Evolutionary conservation across 2,113 vertebrate species (phyloP).

Genomic region (Thomomys bottae): DNA sequence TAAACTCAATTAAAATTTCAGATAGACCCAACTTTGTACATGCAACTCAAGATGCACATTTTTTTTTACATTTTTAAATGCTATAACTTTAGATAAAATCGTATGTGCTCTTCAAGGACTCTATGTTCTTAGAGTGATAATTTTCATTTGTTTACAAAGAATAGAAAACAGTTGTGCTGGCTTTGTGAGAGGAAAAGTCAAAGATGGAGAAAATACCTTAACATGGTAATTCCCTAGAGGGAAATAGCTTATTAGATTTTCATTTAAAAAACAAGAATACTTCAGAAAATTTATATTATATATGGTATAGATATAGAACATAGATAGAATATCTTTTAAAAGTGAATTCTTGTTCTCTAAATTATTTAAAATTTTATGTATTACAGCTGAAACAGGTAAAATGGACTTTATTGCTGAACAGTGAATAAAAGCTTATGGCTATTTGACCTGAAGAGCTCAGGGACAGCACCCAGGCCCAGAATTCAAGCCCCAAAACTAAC

Average conservation of each 20-base stretch:
- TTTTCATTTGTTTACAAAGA: background rate
- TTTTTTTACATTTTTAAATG: background rate
- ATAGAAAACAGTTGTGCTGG: background rate
- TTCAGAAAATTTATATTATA: background rate
- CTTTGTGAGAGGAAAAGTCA: background rate
- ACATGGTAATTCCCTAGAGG: background rate
- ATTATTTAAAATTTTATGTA: background rate
- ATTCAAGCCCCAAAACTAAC: too few species aligned
- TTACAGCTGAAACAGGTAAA: too few species aligned
- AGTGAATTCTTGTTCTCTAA: background rate
- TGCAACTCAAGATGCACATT: background rate
- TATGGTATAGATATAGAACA: too few species aligned
- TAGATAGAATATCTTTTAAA: too few species aligned
- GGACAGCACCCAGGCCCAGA: too few species aligned
- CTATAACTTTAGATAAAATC: too few species aligned
- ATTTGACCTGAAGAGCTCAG: too few species aligned
- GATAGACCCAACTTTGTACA: background rate
- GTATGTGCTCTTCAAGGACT: background rate
- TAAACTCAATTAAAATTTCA: background rate
- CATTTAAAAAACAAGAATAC: background rate
- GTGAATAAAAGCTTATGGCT: too few species aligned
- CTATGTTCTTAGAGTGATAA: background rate
- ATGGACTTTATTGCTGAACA: too few species aligned
- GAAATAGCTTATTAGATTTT: background rate
- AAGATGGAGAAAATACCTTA: background rate